Conservation (phyloP, 2,888 invertebrate genomes). For the Apodemia mormo region DNA sequence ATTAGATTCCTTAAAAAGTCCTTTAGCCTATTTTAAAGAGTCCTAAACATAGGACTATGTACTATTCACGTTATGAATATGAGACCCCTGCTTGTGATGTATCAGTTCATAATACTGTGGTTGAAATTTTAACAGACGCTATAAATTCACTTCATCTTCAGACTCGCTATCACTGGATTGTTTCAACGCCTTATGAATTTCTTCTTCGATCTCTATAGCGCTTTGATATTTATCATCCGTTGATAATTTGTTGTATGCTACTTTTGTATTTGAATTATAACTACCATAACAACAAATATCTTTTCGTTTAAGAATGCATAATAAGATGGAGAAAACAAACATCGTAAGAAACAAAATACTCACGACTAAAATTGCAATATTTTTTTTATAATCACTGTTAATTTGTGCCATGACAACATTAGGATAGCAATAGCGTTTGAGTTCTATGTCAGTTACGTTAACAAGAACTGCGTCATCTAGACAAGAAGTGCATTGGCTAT, state of each 20-base stretch:
- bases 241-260: slow-evolving; percentile 67
- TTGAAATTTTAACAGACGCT: slow-evolving; percentile 55
- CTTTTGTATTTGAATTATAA: slow-evolving; percentile 58
- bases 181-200: slow-evolving; percentile 65
- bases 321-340: slow-evolving; percentile 51
- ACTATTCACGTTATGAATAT: not conserved
- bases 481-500: slow-evolving; percentile 86
- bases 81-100: slow-evolving; percentile 40
- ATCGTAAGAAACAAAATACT: slow-evolving; percentile 55
- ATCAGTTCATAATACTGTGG: slow-evolving; percentile 56
- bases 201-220: slow-evolving; percentile 67
- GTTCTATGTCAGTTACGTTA: slow-evolving; percentile 62
- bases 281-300: slow-evolving; percentile 37
- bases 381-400: slow-evolving; percentile 62
- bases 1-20: not conserved
- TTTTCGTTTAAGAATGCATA: slow-evolving; percentile 52
- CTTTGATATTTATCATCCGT: slow-evolving; percentile 65
- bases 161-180: slow-evolving; percentile 68
- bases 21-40: not conserved
- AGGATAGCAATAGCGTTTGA: slow-evolving; percentile 77
- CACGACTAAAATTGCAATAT: slow-evolving; percentile 65
- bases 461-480: slow-evolving; percentile 83
- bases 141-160: slow-evolving; percentile 69
- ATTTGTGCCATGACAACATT: slow-evolving; percentile 67
- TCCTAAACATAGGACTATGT: not conserved